These are phyloP conservation scores for Malurus elegans DNA, from an alignment of 2,113 vertebrate genomes.

Conservation along the genomic window DNA sequence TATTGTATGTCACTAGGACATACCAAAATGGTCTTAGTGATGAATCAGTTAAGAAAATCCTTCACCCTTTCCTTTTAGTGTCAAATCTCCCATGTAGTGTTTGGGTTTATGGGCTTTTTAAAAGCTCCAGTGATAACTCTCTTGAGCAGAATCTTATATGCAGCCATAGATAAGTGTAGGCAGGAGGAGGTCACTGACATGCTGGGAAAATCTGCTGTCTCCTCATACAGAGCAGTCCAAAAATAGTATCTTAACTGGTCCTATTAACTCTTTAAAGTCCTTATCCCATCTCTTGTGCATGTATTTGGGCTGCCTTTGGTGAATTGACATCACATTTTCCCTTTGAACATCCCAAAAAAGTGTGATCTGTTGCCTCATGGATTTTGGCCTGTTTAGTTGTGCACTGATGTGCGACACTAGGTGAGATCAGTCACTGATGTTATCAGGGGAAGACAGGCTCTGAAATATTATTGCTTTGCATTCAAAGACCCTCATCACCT, in stretches of 20 bases:
- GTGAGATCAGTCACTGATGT: not conserved
- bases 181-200: not conserved
- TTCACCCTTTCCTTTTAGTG: not conserved
- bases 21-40: not conserved
- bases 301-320: not conserved
- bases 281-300: not conserved
- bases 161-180: not conserved
- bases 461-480: not conserved
- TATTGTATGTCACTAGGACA: not conserved
- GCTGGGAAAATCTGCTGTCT: slow-evolving; percentile 19
- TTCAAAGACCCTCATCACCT: not conserved
- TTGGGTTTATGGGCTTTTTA: not conserved
- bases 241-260: not conserved
- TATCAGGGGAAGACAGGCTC: not conserved
- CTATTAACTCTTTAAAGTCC: not conserved
- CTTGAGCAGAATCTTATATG: not conserved
- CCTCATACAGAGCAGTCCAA: not conserved
- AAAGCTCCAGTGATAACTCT: not conserved
- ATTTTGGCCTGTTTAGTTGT: not conserved
- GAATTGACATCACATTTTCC: not conserved
- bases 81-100: not conserved
- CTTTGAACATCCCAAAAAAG: not conserved
- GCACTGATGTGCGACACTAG: not conserved
- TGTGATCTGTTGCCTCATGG: not conserved
- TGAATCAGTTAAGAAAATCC: not conserved